A percentile compares a stretch with the other conserved stretches of the same genome.
These are phyloP conservation scores for Drosophila gaucha DNA, from an alignment of 2,888 invertebrate species.

Conservation along the genomic window DNA sequence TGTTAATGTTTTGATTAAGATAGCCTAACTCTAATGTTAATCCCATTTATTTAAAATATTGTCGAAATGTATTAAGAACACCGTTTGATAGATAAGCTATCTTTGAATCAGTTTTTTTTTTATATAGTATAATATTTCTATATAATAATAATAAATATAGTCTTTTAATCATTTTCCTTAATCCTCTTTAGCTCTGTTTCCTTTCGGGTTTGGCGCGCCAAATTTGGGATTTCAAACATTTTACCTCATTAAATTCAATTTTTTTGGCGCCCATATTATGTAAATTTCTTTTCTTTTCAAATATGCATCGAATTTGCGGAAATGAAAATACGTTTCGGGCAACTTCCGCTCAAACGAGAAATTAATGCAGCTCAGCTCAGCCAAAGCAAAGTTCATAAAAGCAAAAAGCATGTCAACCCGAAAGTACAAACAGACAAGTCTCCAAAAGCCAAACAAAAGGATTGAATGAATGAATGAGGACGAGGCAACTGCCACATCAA, in stretches of 20 bases:
- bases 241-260: slow-evolving; percentile 6
- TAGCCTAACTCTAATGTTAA: no score
- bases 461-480: slow-evolving; percentile 5
- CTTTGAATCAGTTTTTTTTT: no score
- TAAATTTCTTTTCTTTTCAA: slow-evolving; percentile 45
- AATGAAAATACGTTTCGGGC: slow-evolving; percentile 57
- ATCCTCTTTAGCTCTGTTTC: not conserved
- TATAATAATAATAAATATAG: not conserved
- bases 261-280: slow-evolving; percentile 70
- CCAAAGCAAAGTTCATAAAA: slow-evolving; percentile 67
- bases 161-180: not conserved
- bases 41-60: no score
- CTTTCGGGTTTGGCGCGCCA: slow-evolving; percentile 57
- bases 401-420: slow-evolving; percentile 74
- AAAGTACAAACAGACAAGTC: slow-evolving; percentile 66
- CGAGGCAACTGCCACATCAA: slow-evolving; percentile 55
- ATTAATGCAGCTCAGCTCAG: slow-evolving; percentile 19
- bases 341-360: slow-evolving; percentile 67
- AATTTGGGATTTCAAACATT: slow-evolving; percentile 17
- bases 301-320: slow-evolving; percentile 49
- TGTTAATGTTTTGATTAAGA: no score
- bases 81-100: no score
- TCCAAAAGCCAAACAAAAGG: slow-evolving; percentile 39
- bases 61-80: not conserved
- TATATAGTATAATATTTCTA: no score